Evolutionary conservation across 1,140 invertebrate genomes (phyloP).

Genomic region (Amphibalanus amphitrite): DNA sequence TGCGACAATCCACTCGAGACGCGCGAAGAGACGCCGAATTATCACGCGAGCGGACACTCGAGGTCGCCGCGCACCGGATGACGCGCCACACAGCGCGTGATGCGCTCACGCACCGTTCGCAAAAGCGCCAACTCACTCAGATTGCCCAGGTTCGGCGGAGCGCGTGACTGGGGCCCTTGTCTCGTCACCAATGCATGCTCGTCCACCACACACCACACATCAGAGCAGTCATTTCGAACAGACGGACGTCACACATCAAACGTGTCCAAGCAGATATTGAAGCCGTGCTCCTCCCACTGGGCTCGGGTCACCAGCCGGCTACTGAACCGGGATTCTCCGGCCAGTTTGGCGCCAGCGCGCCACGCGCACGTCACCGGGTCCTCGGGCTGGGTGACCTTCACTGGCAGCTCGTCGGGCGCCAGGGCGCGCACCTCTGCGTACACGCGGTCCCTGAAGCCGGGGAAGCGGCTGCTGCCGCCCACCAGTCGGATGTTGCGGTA

Average conservation of each 20-base stretch:
- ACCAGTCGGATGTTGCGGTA: conserved; percentile 73
- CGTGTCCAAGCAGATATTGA: conserved; percentile 15
- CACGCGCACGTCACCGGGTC: conserved; percentile 66
- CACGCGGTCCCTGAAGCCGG: conserved; percentile 65
- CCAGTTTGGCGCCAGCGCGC: conserved; percentile 62
- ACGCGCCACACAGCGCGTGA: no score
- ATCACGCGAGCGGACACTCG: no score
- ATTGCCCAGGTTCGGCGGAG: no score
- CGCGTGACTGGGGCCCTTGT: no score
- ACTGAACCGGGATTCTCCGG: conserved; percentile 16
- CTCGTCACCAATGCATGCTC: no score
- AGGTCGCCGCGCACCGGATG: no score
- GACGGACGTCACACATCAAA: conserved; percentile 15
- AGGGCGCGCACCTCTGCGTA: conserved; percentile 58
- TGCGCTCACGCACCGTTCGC: no score
- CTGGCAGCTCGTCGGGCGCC: conserved; percentile 53
- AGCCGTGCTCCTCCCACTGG: conserved; percentile 19
- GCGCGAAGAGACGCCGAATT: no score
- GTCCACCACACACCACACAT: no score
- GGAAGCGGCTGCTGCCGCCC: conserved; percentile 71
- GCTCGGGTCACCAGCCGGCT: conserved; percentile 17
- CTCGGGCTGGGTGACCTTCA: conserved; percentile 47
- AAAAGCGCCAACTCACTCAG: no score
- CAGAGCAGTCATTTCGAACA: no score
- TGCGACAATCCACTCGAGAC: no score